Conservation (phyloP, 1,140 invertebrate species). For the Drusus annulatus region DNA sequence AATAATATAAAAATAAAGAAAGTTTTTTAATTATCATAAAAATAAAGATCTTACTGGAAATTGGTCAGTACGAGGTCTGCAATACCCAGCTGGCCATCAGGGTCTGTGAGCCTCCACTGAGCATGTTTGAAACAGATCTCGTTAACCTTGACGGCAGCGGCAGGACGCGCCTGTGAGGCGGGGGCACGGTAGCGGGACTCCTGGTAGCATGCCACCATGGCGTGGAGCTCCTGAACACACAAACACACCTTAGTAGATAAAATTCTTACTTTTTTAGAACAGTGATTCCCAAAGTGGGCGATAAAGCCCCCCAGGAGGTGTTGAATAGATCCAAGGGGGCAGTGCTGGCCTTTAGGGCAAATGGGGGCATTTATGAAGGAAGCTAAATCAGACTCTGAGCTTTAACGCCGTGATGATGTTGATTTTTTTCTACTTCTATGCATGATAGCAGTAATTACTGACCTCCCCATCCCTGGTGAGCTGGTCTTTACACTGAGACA, state of each 20-base stretch:
- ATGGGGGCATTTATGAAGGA: too few relatives aligned
- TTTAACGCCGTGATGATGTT: too few relatives aligned
- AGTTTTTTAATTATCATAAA: too few relatives aligned
- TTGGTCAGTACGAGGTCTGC: slow-evolving; percentile 96
- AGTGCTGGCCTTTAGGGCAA: too few relatives aligned
- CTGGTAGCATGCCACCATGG: slow-evolving; percentile 82
- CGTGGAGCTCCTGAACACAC: slow-evolving; percentile 68
- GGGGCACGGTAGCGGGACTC: slow-evolving; percentile 68
- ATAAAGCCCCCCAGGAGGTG: too few relatives aligned
- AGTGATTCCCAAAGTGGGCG: too few relatives aligned
- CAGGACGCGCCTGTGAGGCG: slow-evolving; percentile 74
- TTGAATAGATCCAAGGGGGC: too few relatives aligned
- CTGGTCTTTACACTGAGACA: slow-evolving; percentile 93
- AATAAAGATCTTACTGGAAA: slow-evolving; percentile 87
- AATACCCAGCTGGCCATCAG: slow-evolving; percentile 97
- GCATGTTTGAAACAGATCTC: slow-evolving; percentile 99
- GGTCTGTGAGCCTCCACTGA: slow-evolving; percentile 97
- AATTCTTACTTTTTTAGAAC: too few relatives aligned
- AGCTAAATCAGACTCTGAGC: too few relatives aligned
- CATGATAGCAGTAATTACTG: neutral
- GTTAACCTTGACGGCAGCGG: slow-evolving; percentile 88
- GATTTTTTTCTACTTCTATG: too few relatives aligned
- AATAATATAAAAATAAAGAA: too few relatives aligned
- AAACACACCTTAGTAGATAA: too few relatives aligned
- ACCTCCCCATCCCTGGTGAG: slow-evolving; percentile 66